phyloP scores from a whole-genome alignment of 2,888 invertebrate species.

The Lycia hirtaria region DNA sequence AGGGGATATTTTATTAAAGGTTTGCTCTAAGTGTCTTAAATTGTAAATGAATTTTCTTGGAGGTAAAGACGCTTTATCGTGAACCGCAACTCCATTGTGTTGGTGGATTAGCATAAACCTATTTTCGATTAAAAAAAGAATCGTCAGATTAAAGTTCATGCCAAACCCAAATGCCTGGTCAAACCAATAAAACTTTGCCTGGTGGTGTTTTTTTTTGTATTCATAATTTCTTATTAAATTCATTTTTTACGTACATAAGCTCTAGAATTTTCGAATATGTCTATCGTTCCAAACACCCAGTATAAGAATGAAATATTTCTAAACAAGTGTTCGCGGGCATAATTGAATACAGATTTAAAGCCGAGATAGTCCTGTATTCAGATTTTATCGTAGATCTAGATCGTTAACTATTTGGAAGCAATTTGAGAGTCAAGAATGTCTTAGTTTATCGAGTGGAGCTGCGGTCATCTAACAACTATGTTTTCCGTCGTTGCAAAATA shows the following conservation, averaged over 20 bases:
- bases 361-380: conserved; percentile 59
- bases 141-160: too few relatives aligned
- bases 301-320: conserved; percentile 61
- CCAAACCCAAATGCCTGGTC: too few relatives aligned
- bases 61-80: too few relatives aligned
- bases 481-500: conserved; percentile 62
- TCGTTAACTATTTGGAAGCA: conserved; percentile 67
- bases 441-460: conserved; percentile 55
- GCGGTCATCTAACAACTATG: conserved; percentile 52
- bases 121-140: too few relatives aligned
- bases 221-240: too few relatives aligned
- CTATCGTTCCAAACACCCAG: conserved; percentile 4
- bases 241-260: background rate
- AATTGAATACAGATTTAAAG: conserved; percentile 60
- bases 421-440: conserved; percentile 65
- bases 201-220: too few relatives aligned
- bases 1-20: too few relatives aligned
- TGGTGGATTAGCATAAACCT: too few relatives aligned
- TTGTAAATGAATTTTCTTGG: too few relatives aligned
- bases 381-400: conserved; percentile 61
- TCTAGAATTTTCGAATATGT: background rate
- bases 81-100: too few relatives aligned
- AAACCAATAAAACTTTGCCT: too few relatives aligned
- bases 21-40: too few relatives aligned
- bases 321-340: conserved; percentile 61